Conservation (phyloP, 2,113 vertebrate species). For the Pseudopodoces humilis region DNA sequence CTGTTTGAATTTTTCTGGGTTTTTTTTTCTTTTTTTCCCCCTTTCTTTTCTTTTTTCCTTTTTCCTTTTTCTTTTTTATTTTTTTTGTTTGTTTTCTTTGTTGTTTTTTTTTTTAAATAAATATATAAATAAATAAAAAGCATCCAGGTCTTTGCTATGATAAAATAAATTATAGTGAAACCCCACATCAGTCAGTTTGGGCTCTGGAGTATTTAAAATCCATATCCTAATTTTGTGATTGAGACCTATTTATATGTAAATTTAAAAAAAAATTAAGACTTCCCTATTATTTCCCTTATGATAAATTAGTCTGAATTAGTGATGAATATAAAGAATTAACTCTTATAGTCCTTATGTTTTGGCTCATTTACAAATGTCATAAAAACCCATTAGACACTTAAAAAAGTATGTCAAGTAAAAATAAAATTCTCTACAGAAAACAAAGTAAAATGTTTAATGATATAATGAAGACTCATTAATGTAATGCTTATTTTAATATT, state of each 20-base stretch:
- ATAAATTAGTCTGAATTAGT: slow-evolving; percentile 65
- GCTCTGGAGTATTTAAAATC: slow-evolving; percentile 53
- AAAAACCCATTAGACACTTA: slow-evolving; percentile 42
- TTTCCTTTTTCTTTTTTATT: no score
- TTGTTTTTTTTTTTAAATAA: neutral
- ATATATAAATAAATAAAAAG: neutral
- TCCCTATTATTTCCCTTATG: slow-evolving; percentile 53
- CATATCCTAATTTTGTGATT: slow-evolving; percentile 26
- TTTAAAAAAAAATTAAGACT: neutral
- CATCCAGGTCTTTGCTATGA: neutral
- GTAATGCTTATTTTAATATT: slow-evolving; percentile 68
- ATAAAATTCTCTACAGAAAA: slow-evolving; percentile 54
- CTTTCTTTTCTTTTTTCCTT: no score
- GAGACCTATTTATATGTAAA: slow-evolving; percentile 54
- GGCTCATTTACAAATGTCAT: slow-evolving; percentile 59
- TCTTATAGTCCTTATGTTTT: slow-evolving; percentile 51
- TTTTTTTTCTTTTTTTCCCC: neutral
- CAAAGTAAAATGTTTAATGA: slow-evolving; percentile 57
- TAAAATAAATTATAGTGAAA: neutral
- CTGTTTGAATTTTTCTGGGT: neutral
- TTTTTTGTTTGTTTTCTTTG: neutral
- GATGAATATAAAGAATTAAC: slow-evolving; percentile 57
- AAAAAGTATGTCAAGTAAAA: slow-evolving; percentile 51
- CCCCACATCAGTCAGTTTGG: neutral
- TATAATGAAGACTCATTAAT: slow-evolving; percentile 65